Evolutionary conservation across 2,888 invertebrate genomes (phyloP), one percentile per base, ranked within the genome.

Genomic region (Linhomoeus sp.): DNA sequence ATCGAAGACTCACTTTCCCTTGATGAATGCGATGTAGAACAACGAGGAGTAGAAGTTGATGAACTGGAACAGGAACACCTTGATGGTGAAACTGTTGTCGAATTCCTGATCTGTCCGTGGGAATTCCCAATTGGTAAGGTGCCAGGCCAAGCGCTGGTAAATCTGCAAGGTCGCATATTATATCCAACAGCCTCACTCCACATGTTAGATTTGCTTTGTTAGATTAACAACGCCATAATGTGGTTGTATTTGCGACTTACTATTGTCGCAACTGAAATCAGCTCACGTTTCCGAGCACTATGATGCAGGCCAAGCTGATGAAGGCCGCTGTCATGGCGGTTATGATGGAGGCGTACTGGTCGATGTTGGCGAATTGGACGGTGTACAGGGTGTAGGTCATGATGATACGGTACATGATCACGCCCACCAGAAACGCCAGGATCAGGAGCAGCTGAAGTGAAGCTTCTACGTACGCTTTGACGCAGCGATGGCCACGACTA

Each of bases 31-130:
- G 55, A 92, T 87, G 66, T 92, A 92, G 71, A 92, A 85, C 63
- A 92, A 84, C 2, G 88, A 87, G 15, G 87, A 82, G 70, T 92
- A 92, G 67, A 86, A 88, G 68, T 92, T 92, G 47, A 92, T 84
- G 69, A 92, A 92, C 70, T 92, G 86, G 22, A 92, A 73, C 1
- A 87, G 70, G 66, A 88, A 92, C 60, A 92, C 85, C 71, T 92
- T 92, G 43, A 90, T 72, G 0, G 88, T 88, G 47, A 88, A 72
- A 1, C 85, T 85, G 68, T 88, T 86, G 65, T 92, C 90, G 65
- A 87, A 92, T 68, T 90, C 86, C 0, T 83, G 82, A 70, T 90
- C 87, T 0, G 90, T 92, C 42, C 86, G 72, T 53, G 81, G 75
- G 45, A 54, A 61, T 43, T 61, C 61, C 62, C 55, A 60, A 60